These are phyloP conservation scores for Notodonta ziczac DNA, from an alignment of 2,888 invertebrate species.

Conservation along the genomic window DNA sequence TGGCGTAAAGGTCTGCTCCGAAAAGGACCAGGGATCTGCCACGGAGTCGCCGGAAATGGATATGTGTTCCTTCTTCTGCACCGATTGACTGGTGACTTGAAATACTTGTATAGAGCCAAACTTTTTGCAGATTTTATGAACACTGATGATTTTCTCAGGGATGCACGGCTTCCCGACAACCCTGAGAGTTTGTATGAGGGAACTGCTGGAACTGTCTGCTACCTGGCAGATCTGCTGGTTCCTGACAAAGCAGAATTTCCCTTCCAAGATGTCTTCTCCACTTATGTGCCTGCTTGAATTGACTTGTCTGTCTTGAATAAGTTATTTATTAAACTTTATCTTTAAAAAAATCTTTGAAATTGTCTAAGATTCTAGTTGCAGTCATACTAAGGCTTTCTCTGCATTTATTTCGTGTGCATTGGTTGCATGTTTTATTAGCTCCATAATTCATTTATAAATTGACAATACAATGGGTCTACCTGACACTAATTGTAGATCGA, in stretches of 20 bases:
- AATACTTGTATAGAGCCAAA: constrained; percentile 89
- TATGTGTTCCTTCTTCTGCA: constrained; percentile 92
- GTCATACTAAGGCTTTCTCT: no score
- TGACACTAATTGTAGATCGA: constrained; percentile 2
- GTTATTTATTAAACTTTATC: constrained; percentile 39
- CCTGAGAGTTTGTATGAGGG: constrained; percentile 95
- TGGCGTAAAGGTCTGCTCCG: constrained; percentile 93
- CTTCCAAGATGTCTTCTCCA: constrained; percentile 89
- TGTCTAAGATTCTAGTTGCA: background rate
- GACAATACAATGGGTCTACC: background rate
- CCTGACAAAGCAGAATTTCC: constrained; percentile 92
- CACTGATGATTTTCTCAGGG: constrained; percentile 85
- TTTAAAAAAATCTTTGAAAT: background rate
- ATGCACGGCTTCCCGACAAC: constrained; percentile 90
- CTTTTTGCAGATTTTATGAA: constrained; percentile 91
- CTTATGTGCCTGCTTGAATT: constrained; percentile 36
- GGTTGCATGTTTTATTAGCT: background rate
- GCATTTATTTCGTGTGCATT: background rate
- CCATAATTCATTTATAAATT: background rate
- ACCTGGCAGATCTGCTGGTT: constrained; percentile 89
- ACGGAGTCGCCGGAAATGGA: constrained; percentile 93
- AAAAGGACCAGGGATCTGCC: constrained; percentile 96
- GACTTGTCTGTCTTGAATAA: constrained; percentile 16
- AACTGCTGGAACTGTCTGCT: constrained; percentile 93
- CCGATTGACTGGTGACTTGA: constrained; percentile 88